phyloP scores from a whole-genome alignment of 2,888 invertebrate genomes.

The Acheta domesticus region DNA sequence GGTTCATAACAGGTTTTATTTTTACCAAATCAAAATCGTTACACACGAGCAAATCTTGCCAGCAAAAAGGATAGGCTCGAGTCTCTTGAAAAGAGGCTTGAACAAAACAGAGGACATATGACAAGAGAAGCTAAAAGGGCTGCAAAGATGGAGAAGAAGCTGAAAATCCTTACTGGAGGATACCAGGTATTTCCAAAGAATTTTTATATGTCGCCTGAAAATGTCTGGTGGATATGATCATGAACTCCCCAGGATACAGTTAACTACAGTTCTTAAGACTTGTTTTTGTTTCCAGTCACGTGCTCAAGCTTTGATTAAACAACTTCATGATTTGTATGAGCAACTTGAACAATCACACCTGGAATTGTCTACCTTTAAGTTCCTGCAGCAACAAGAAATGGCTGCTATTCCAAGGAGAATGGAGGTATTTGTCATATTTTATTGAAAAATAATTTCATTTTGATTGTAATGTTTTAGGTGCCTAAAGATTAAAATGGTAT shows the following conservation, averaged over 20 bases:
- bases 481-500: not conserved
- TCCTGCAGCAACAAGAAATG: constrained; percentile 83
- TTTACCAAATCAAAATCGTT: constrained; percentile 85
- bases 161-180: constrained; percentile 91
- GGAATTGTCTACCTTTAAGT: constrained; percentile 87
- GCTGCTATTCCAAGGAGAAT: constrained; percentile 86
- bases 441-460: not conserved
- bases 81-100: constrained; percentile 85
- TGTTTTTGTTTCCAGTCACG: constrained; percentile 32
- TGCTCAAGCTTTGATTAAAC: constrained; percentile 78
- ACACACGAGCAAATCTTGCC: constrained; percentile 90
- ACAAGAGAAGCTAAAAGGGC: constrained; percentile 94
- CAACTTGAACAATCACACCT: constrained; percentile 87
- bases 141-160: constrained; percentile 95
- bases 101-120: constrained; percentile 94
- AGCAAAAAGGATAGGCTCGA: constrained; percentile 95
- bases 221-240: not conserved
- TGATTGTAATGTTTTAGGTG: not conserved
- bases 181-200: constrained; percentile 61
- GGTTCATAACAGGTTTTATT: constrained; percentile 65
- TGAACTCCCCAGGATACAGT: not conserved
- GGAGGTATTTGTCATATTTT: constrained; percentile 56
- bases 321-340: constrained; percentile 79
- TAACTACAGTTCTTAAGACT: not conserved
- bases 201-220: not conserved